Percentiles rank a stretch among this genome's conserved stretches.
Conservation (phyloP, 1,140 invertebrate species). For the Brachionus plicatilis region DNA sequence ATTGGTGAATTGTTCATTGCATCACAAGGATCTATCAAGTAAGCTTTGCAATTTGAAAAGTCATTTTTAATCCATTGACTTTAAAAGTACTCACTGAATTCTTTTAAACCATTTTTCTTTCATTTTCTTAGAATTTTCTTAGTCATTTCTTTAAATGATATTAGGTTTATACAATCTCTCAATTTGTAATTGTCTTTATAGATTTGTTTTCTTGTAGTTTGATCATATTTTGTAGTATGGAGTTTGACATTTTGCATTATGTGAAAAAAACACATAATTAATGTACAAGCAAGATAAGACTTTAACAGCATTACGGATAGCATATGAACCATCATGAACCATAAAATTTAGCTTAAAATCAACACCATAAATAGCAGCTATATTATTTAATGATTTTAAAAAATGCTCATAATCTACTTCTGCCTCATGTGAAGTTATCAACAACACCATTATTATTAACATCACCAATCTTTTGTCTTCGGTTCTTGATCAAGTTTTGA, state of each 20-base stretch:
- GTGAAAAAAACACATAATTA: not conserved
- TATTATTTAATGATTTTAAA: not conserved
- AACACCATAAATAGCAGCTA: not conserved
- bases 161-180: not conserved
- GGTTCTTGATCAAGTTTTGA: not conserved
- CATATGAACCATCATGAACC: not conserved
- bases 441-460: not conserved
- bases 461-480: not conserved
- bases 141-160: not conserved
- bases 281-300: not conserved
- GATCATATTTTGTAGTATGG: not conserved
- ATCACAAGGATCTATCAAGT: not conserved
- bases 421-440: not conserved
- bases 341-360: not conserved
- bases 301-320: not conserved
- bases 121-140: not conserved
- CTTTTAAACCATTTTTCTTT: not conserved
- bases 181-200: not conserved
- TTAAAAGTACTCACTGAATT: not conserved
- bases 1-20: not conserved
- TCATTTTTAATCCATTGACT: not conserved
- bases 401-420: not conserved
- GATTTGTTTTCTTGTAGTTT: not conserved
- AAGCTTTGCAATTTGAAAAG: not conserved
- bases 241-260: not conserved